A percentile compares a stretch with the other conserved stretches of the same genome.
Conservation (phyloP, 1,140 invertebrate genomes). For the Drosophila murphyi region DNA sequence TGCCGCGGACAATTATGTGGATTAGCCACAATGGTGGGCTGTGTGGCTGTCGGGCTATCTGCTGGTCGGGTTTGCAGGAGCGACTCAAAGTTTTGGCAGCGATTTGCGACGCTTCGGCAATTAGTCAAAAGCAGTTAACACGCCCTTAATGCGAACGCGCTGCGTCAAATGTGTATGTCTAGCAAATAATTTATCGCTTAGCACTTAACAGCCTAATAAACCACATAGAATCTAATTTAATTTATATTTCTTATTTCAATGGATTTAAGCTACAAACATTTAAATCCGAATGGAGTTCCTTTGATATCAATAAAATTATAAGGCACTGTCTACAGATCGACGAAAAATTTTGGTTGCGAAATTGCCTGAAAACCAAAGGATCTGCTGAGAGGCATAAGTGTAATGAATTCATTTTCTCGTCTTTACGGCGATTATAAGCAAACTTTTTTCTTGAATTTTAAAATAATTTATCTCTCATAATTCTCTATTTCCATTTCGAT, state of each 20-base stretch:
- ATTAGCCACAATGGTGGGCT: slow-evolving; percentile 42
- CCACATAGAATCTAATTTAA: background rate
- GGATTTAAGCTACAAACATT: too few species aligned
- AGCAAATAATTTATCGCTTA: slow-evolving; percentile 35
- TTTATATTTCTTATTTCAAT: background rate
- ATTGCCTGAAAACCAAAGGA: too few species aligned
- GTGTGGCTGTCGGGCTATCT: background rate
- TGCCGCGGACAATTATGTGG: slow-evolving; percentile 44
- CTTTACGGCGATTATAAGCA: too few species aligned
- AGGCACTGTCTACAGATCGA: too few species aligned
- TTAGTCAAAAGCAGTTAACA: slow-evolving; percentile 61
- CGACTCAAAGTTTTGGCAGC: slow-evolving; percentile 48
- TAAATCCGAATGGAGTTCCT: too few species aligned
- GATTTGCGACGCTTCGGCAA: slow-evolving; percentile 51
- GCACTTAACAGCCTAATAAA: slow-evolving; percentile 17
- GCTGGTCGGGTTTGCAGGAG: background rate
- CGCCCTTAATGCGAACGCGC: slow-evolving; percentile 37
- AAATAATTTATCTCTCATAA: too few species aligned
- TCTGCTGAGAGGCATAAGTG: too few species aligned
- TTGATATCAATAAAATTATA: too few species aligned
- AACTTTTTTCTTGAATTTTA: too few species aligned
- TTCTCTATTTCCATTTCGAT: too few species aligned
- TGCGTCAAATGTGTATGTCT: slow-evolving; percentile 33
- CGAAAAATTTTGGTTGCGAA: too few species aligned
- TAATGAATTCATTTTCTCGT: too few species aligned